Base-by-base conservation (phyloP, 2,113 vertebrate species). In the Arenaria interpres region DNA sequence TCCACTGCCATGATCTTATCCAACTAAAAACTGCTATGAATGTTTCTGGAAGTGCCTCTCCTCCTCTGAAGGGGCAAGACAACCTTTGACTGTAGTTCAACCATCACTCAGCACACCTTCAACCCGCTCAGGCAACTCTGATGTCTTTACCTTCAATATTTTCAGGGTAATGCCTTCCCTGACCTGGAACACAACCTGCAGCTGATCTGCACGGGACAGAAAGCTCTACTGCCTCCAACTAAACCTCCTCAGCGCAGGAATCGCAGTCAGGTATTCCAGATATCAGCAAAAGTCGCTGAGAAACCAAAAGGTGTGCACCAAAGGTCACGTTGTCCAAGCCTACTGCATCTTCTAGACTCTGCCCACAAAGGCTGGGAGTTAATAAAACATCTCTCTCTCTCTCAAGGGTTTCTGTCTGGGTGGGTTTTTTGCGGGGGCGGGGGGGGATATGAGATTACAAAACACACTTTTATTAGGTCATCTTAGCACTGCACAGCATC, bases 401-500 rank as follows among this genome's bases (percentile, higher is more conserved):
- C 19, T 16, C 51, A 37, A 27, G 1, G 16, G 16, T 3, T 80
- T 62, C 37, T 60, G 80, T 43, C 59, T 72, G 28, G 25, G 20
- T 79, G 27, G 33, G 4, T 21, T 73, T 27, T 17, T 83, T 45
- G 80, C 85, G 82, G 78, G 86, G 30, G 51, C 25, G 14, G 4
- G 51, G 51, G 25, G 51, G 43, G 43, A 7, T 80, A 73, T 50
- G 89, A 59, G 62, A 80, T 79, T 95, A 93, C 89, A 93, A 80
- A 92, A 46, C 85, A 35, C n/a, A n/a, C 80, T 95, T 97, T 96
- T 94, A 97, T 96, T 56, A 96, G 89, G 85, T 91, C 68, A 96
- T 51, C 41, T 48, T 45, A 83, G 91, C 95, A 96, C 85, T 30
- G 85, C 90, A 96, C 85, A 94, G 59, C 64, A 10, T 10, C 59